Base-by-base conservation (phyloP, 2,113 vertebrate genomes). In the Bos javanicus region DNA sequence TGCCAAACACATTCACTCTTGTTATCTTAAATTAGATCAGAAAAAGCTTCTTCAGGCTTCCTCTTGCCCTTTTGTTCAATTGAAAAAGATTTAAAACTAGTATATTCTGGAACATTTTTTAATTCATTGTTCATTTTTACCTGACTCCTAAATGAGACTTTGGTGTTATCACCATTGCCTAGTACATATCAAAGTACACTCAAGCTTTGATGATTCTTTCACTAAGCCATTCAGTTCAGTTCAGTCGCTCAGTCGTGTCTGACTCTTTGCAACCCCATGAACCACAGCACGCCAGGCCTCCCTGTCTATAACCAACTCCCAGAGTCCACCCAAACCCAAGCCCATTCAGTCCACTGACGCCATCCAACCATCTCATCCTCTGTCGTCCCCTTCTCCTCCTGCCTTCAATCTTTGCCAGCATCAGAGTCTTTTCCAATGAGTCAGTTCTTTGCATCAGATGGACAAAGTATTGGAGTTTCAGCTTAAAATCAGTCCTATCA, bases 31-130 rank as follows among this genome's bases (percentile, higher is more conserved):
- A 56, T 95, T 64, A 94, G 95, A 78, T 60, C 15, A 85, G 28
- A 67, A 48, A 30, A 7, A 87, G 39, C 9, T 94, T 88, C 48
- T 46, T 46, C 28, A 95, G 94, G 28, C 54, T 87, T 97, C 91
- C 11, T 84, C 71, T 93, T 80, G 28, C 21, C 21, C 30, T 93
- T 81, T 39, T 87, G 67, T 90, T 84, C 84, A 90, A n/a, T 33
- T 81, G 19, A 86, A 80, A 90, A 96, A 59, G 7, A 97, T 91
- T 64, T n/a, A 60, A 76, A 89, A 96, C 92, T 80, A 86, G 80
- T 90, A 54, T 81, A 52, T 46, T 78, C n/a, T 59, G 8, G 95
- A 56, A 59, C 1, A 3, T 60, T 71, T 93, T 90, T 57, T 21
- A 26, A 71, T 81, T 36, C 83, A 5, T 43, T 83, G 21, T 60